Conservation (phyloP, 2,888 invertebrate genomes). For the Aspidiotus destructor region DNA sequence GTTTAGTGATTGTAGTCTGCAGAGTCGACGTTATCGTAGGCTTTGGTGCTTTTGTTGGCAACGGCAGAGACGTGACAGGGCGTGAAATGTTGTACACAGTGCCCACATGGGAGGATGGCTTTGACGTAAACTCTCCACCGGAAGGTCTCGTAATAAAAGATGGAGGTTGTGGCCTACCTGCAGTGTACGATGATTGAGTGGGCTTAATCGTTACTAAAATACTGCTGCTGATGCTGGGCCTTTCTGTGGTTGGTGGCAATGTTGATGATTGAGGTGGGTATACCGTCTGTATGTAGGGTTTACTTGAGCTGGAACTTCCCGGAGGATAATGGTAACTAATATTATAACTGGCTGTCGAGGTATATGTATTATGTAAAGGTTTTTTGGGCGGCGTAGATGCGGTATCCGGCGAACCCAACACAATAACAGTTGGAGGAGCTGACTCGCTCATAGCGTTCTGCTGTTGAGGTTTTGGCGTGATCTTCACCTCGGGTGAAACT, state of each 20-base stretch:
- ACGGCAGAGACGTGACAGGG: conserved; percentile 33
- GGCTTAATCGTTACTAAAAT: conserved; percentile 37
- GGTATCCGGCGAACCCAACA: conserved; percentile 44
- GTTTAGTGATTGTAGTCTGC: conserved; percentile 9
- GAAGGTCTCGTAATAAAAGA: conserved; percentile 35
- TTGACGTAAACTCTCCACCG: conserved; percentile 7
- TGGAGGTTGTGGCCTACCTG: conserved; percentile 15
- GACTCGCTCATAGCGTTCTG: conserved; percentile 29
- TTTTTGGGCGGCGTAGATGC: conserved; percentile 25
- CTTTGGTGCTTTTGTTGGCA: conserved; percentile 32
- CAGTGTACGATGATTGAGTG: conserved; percentile 12
- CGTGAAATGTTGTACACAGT: conserved; percentile 27
- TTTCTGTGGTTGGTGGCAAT: conserved; percentile 11
- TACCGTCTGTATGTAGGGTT: conserved; percentile 18
- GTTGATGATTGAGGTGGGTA: conserved; percentile 2
- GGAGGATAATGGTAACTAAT: conserved; percentile 31
- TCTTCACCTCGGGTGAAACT: conserved; percentile 37
- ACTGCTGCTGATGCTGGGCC: conserved; percentile 36
- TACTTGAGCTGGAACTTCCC: conserved; percentile 8
- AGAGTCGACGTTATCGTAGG: conserved; percentile 31
- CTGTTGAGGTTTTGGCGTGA: conserved; percentile 36
- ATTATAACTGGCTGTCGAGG: conserved; percentile 30
- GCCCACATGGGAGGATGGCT: conserved; percentile 29
- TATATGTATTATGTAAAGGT: conserved; percentile 29
- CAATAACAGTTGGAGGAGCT: conserved; percentile 50